Base-by-base conservation (phyloP, 2,797 vertebrate genomes). In the Helostoma temminkii region DNA sequence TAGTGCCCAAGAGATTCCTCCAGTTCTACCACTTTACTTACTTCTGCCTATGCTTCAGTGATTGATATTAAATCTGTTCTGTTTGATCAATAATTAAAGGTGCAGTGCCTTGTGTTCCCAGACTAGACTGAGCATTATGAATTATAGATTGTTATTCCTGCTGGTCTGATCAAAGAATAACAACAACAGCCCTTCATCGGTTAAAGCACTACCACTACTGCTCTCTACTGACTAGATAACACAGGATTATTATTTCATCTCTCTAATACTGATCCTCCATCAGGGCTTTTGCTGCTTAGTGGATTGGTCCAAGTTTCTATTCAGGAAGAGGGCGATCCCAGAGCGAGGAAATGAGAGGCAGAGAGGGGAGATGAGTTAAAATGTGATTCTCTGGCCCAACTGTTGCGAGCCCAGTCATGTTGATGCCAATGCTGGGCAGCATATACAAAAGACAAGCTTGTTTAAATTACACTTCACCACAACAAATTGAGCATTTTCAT, bases 51-150 rank as follows among this genome's bases (percentile, higher is more conserved):
- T 76, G 88, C 88, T 78, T 85, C 70, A 82, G 83, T 87, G 87
- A 93, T 90, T 90, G 91, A 90, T 90, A 92, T 91, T 85, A 91
- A 91, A 89, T 86, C 88, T 86, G 80, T 90, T 90, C 87, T 90
- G 86, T 91, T 90, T 93, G 90, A 92, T 93, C 87, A 92, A 93
- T 93, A 91, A 92, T 92, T 92, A 88, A 93, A 91, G 86, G 83
- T 88, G 81, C 81, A 81, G 78, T 83, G 86, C 87, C 77, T 82
- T 71, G 85, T 88, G 86, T 91, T 91, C 83, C 86, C 81, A 86
- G 85, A 90, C 90, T 88, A 93, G 91, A 93, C 90, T 84, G 90
- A 88, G 80, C 46, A 61, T 64, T 83, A 91, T 92, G 89, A 91
- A 93, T 93, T 91, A 91, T 91, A 89, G 82, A 91, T 92, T 89